Percentiles rank a stretch among this genome's conserved stretches.
Conservation (phyloP, 2,888 invertebrate genomes). For the Azorinus chamasolen region DNA sequence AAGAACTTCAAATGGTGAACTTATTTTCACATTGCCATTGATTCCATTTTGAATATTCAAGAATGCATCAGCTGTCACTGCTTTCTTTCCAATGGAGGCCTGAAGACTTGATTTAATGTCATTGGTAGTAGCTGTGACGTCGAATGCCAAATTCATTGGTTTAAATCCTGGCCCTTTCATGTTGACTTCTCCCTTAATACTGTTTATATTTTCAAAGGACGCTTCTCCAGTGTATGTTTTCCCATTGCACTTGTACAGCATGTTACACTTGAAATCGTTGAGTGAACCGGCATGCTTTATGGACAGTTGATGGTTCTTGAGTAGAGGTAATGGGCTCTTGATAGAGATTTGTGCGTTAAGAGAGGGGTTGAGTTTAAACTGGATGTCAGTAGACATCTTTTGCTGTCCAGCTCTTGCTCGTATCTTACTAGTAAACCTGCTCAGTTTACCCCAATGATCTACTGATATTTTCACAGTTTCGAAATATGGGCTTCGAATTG, state of each 20-base stretch:
- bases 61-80: too few species aligned
- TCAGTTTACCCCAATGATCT: slow-evolving; percentile 45
- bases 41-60: too few species aligned
- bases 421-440: slow-evolving; percentile 24
- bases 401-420: slow-evolving; percentile 14
- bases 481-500: slow-evolving; percentile 41
- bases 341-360: slow-evolving; percentile 30
- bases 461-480: slow-evolving; percentile 45
- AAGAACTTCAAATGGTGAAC: too few species aligned
- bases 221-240: slow-evolving; percentile 47
- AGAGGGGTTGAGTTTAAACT: slow-evolving; percentile 41
- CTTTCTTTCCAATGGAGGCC: too few species aligned
- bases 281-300: slow-evolving; percentile 39
- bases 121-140: too few species aligned
- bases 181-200: slow-evolving; percentile 39
- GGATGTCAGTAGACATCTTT: slow-evolving; percentile 15
- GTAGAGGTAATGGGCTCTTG: slow-evolving; percentile 32
- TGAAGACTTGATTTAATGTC: too few species aligned
- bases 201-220: slow-evolving; percentile 37
- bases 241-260: slow-evolving; percentile 48
- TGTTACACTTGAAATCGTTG: slow-evolving; percentile 52
- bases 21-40: too few species aligned
- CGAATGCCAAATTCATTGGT: slow-evolving; percentile 14
- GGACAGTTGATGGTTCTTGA: slow-evolving; percentile 53
- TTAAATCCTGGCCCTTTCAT: slow-evolving; percentile 41